These are phyloP conservation scores for Cottoperca gobio DNA, from an alignment of 2,797 vertebrate genomes.

Conservation along the genomic window DNA sequence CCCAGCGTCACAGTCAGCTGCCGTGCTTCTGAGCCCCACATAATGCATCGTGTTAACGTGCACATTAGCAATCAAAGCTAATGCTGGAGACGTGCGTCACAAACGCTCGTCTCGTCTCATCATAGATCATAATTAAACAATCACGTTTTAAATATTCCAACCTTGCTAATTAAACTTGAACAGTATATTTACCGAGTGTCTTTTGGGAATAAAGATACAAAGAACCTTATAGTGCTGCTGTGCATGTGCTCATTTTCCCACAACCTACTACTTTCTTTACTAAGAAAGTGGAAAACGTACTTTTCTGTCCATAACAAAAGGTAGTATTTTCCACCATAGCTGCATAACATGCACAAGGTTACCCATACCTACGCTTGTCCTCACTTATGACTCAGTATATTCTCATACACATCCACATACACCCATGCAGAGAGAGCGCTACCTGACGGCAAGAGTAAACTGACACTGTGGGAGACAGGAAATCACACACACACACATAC, in stretches of 20 bases:
- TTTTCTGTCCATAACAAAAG: not conserved
- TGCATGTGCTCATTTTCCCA: not conserved
- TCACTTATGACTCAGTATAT: not conserved
- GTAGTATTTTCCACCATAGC: not conserved
- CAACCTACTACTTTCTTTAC: not conserved
- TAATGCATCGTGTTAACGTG: not conserved
- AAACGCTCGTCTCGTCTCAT: not conserved
- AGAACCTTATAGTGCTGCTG: not conserved
- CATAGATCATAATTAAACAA: constrained; percentile 10
- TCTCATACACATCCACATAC: not conserved
- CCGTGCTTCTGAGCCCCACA: not conserved
- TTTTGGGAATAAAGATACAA: not conserved
- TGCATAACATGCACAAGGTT: not conserved
- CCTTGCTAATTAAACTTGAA: constrained; percentile 10
- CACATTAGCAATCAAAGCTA: not conserved
- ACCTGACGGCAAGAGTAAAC: constrained; percentile 64
- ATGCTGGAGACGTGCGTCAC: not conserved
- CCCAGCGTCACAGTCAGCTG: not conserved
- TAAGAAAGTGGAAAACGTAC: not conserved
- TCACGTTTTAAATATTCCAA: not conserved
- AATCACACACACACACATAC: constrained; percentile 11
- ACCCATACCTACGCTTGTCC: not conserved
- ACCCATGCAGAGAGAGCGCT: constrained; percentile 44
- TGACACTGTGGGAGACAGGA: constrained; percentile 61
- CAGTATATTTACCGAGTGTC: not conserved